phyloP scores from a whole-genome alignment of 2,888 invertebrate genomes.

The Cryptocheilus praepositus region DNA sequence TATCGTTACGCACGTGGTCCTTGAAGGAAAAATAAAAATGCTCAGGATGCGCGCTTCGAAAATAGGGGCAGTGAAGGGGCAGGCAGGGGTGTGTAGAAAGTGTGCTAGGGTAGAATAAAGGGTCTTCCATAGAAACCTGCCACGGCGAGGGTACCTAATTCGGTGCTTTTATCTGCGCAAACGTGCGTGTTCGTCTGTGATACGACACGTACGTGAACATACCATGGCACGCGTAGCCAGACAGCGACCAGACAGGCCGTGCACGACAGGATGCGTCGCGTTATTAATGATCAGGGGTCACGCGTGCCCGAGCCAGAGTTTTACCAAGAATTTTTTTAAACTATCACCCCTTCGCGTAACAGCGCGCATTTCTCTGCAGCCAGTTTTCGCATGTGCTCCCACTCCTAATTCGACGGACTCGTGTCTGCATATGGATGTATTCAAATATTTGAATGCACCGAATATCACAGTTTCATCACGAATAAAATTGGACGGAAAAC shows the following conservation, averaged over 20 bases:
- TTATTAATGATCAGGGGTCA: slow-evolving; percentile 46
- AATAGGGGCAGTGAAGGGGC: slow-evolving; percentile 31
- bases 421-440: too few relatives aligned
- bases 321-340: neutral
- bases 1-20: too few relatives aligned
- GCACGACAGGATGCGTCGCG: slow-evolving; percentile 18
- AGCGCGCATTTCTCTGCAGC: neutral
- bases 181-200: too few relatives aligned
- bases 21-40: slow-evolving; percentile 28
- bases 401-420: too few relatives aligned
- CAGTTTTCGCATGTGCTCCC: too few relatives aligned
- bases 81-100: neutral
- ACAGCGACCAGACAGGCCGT: slow-evolving; percentile 1
- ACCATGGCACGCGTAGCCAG: neutral
- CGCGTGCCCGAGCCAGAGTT: slow-evolving; percentile 29
- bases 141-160: slow-evolving; percentile 37
- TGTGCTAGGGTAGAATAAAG: slow-evolving; percentile 30
- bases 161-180: slow-evolving; percentile 26
- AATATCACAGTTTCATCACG: too few relatives aligned
- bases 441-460: too few relatives aligned
- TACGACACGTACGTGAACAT: neutral
- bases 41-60: slow-evolving; percentile 33
- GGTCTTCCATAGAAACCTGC: slow-evolving; percentile 47
- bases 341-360: neutral
- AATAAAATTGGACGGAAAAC: too few relatives aligned